These are phyloP conservation scores for Ceratosolen solmsi DNA, from an alignment of 1,140 invertebrate species.

Conservation along the genomic window DNA sequence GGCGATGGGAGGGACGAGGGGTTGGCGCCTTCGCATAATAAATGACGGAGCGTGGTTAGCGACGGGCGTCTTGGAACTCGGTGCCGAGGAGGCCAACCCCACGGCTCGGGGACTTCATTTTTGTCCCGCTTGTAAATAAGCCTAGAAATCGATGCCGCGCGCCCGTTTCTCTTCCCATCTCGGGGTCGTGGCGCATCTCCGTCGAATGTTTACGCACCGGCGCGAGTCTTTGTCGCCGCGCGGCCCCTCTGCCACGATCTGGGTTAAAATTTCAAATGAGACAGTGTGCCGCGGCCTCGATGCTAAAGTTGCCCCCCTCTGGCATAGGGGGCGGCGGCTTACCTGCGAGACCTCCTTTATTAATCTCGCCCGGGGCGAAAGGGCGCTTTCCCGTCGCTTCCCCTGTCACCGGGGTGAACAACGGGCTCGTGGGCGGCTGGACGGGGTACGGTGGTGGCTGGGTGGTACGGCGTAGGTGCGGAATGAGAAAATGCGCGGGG, in stretches of 20 bases:
- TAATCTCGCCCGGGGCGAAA: not conserved
- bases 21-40: not conserved
- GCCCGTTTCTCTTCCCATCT: not conserved
- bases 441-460: too few species aligned
- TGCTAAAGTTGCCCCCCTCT: too few species aligned
- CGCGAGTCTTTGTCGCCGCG: not conserved
- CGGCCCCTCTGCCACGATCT: not conserved
- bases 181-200: slow-evolving; percentile 9
- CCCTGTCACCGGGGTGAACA: too few species aligned
- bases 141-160: slow-evolving; percentile 23
- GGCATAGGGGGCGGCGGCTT: too few species aligned
- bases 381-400: too few species aligned
- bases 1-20: too few species aligned
- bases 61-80: not conserved
- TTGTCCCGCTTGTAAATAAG: slow-evolving; percentile 13
- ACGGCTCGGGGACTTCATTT: slow-evolving; percentile 23
- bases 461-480: too few species aligned
- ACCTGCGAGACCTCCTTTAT: not conserved
- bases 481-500: not conserved
- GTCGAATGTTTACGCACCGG: not conserved
- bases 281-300: not conserved
- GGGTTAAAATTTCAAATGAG: slow-evolving; percentile 49
- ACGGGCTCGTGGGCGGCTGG: too few species aligned
- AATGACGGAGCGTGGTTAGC: not conserved
- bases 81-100: not conserved